These are phyloP conservation scores for Tylochromis polylepis DNA, from an alignment of 2,113 vertebrate genomes.

Conservation along the genomic window DNA sequence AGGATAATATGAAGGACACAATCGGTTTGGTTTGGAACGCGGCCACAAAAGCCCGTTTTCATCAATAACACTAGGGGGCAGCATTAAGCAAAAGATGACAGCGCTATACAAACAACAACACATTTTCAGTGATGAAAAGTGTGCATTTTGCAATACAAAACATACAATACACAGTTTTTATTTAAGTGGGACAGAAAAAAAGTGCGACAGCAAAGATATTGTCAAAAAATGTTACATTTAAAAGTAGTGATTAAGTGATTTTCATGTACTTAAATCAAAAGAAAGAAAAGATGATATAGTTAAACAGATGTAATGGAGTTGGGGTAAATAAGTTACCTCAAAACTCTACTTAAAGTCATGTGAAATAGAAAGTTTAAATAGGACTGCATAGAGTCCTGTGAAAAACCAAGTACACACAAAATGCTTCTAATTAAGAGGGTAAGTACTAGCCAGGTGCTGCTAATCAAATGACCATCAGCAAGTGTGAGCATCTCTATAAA, in stretches of 20 bases:
- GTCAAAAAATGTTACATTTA: background rate
- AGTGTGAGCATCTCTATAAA: background rate
- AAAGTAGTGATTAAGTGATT: background rate
- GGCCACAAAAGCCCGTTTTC: background rate
- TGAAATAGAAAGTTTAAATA: background rate
- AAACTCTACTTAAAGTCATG: background rate
- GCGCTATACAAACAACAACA: background rate
- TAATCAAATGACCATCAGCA: background rate
- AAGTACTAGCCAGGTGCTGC: background rate
- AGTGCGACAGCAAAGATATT: background rate
- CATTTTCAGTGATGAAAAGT: background rate
- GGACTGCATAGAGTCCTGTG: background rate
- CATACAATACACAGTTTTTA: background rate
- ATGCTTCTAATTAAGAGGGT: background rate
- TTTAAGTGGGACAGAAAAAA: background rate
- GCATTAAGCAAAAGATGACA: background rate
- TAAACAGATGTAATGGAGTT: background rate
- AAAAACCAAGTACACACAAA: background rate
- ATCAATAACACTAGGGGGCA: background rate
- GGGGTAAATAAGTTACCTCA: background rate
- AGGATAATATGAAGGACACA: background rate
- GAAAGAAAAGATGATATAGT: background rate
- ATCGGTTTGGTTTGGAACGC: background rate
- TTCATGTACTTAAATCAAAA: background rate
- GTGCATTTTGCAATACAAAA: background rate